These are phyloP conservation scores for Pristionchus arcanus DNA, from an alignment of 2,888 invertebrate genomes.

Conservation along the genomic window DNA sequence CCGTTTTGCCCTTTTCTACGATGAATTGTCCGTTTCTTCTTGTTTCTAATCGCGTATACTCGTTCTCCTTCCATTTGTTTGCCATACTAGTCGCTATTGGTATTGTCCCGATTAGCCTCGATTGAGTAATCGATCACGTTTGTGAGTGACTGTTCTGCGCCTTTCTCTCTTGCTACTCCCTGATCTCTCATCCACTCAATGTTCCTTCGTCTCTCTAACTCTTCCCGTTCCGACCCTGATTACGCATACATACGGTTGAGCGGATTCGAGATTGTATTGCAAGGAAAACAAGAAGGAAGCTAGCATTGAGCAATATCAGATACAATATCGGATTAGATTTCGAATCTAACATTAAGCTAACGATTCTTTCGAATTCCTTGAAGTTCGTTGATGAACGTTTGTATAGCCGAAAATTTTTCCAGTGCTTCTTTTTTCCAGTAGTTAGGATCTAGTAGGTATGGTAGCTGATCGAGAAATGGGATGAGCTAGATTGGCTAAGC, in stretches of 20 bases:
- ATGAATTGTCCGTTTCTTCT: background rate
- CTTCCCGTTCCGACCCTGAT: background rate
- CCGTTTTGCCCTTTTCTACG: background rate
- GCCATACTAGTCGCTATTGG: background rate
- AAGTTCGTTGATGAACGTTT: background rate
- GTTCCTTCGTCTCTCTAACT: background rate
- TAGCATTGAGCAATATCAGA: background rate
- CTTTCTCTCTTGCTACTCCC: conserved; percentile 24
- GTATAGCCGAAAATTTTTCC: background rate
- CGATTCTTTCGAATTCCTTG: background rate
- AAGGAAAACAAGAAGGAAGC: background rate
- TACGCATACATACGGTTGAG: conserved; percentile 25
- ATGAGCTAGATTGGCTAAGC: background rate
- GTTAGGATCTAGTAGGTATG: background rate
- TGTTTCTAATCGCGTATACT: background rate
- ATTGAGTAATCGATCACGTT: conserved; percentile 25
- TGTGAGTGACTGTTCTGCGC: conserved; percentile 6
- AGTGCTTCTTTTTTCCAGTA: background rate
- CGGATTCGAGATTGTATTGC: conserved; percentile 13
- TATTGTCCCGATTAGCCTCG: background rate
- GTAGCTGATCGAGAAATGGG: background rate
- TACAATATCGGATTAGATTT: background rate
- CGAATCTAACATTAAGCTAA: too few relatives aligned
- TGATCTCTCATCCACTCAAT: conserved; percentile 26
- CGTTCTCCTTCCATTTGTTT: background rate